Percentiles rank a stretch among this genome's conserved stretches.
Evolutionary conservation across 23 tunicate species (phyloP).

Genomic region (Diplosoma virens): DNA sequence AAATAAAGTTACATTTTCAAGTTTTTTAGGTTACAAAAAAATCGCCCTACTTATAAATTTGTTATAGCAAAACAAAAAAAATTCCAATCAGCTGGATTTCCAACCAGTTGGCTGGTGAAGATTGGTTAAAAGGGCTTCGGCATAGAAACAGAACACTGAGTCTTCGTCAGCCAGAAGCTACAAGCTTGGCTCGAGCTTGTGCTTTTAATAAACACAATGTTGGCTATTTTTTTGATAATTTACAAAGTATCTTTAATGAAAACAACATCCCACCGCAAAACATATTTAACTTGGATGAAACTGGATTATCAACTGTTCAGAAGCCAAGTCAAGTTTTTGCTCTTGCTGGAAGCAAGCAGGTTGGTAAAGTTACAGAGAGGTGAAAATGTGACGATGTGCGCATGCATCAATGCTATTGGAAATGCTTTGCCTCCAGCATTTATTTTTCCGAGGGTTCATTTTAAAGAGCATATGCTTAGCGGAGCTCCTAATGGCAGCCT

Average conservation of each 20-base stretch:
- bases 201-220: slow-evolving; percentile 31
- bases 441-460: slow-evolving; percentile 45
- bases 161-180: slow-evolving; percentile 27
- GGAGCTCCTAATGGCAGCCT: slow-evolving; percentile 37
- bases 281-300: slow-evolving; percentile 50
- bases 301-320: slow-evolving; percentile 31
- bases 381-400: slow-evolving; percentile 26
- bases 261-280: neutral
- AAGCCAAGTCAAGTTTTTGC: slow-evolving; percentile 18
- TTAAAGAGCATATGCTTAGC: slow-evolving; percentile 1
- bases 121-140: too few relatives aligned
- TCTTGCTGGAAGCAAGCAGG: slow-evolving; percentile 23
- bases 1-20: too few relatives aligned
- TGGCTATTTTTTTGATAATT: slow-evolving; percentile 18
- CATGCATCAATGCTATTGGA: slow-evolving; percentile 35
- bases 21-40: too few relatives aligned
- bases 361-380: slow-evolving; percentile 45
- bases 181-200: slow-evolving; percentile 34
- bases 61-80: too few relatives aligned
- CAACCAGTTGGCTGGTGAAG: too few relatives aligned
- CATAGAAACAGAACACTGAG: neutral
- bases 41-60: too few relatives aligned
- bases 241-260: neutral
- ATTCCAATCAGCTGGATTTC: too few relatives aligned
- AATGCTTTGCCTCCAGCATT: slow-evolving; percentile 31